Evolutionary conservation across 2,888 invertebrate species (phyloP), one percentile per base, ranked within the genome.

Genomic region (Crocallis elinguaria): DNA sequence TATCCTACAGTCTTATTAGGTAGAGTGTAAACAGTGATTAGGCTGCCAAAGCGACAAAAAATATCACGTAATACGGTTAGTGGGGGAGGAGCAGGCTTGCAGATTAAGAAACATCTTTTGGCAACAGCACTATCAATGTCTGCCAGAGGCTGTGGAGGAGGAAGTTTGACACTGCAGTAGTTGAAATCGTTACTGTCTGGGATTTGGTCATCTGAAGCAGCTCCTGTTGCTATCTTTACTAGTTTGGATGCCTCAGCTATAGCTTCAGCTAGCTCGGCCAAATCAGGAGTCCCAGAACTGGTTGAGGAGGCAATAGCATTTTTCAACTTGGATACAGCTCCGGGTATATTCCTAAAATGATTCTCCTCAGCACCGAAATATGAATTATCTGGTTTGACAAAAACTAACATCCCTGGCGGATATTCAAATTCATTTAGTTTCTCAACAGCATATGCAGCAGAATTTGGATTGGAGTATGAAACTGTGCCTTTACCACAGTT

Each of bases 401-500:
- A 95, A 62, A 98, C 92, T 56, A 95, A 93, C 71, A 95, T 94
- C 12, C 98, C 98, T 14, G 96, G 96, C 0, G 98, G 98, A 86
- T 98, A 98, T 82, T 98, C 98, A 82, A 98, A 96, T 2, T 96
- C 96, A 80, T 98, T 95, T 35, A 98, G 92, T 83, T 98, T 98
- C 63, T 97, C 96, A 66, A 95, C 94, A 37, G 96, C 96, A 85
- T 96, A 95, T 0, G 87, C 78, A 38, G 90, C 91, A 12, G 85
- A 86, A 9, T 79, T 69, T 0, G 86, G 85, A 62, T 86, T 90
- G 0, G 84, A 77, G 60, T 87, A 91, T 25, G 77, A 62, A 1
- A 79, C 82, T 37, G 70, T 72, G 0, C 89, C 89, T 66, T 78
- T 83, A 68, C 71, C 94, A 90, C 65, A 92, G 70, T 69, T 92